Evolutionary conservation across 2,113 vertebrate species (phyloP).

Genomic region (Aegotheles bennettii): DNA sequence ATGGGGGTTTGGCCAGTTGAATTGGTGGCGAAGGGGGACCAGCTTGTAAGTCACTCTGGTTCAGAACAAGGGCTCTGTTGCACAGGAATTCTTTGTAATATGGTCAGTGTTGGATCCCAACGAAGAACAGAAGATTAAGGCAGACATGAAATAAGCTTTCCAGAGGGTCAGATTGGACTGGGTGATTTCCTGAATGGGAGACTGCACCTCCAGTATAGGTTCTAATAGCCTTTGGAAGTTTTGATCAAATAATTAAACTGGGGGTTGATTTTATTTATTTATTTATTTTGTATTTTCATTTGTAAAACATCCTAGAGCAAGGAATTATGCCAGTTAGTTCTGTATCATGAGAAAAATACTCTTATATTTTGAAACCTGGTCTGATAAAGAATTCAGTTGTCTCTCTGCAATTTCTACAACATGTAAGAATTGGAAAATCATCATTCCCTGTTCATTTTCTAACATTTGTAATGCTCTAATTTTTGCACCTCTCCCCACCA

Average conservation of each 20-base stretch:
- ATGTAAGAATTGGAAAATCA: not conserved
- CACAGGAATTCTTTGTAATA: not conserved
- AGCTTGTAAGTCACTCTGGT: not conserved
- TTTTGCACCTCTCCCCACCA: not conserved
- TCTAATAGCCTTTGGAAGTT: not conserved
- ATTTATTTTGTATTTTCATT: not conserved
- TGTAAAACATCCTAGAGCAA: not conserved
- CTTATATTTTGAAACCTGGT: not conserved
- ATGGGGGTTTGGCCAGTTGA: not conserved
- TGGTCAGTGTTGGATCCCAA: accelerated
- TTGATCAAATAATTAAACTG: not conserved
- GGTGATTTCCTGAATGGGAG: not conserved
- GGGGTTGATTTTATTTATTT: not conserved
- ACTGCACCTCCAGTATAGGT: not conserved
- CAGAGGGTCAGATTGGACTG: not conserved
- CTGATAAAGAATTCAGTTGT: not conserved
- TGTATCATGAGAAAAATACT: not conserved
- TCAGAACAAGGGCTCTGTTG: accelerated
- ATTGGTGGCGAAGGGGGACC: not conserved
- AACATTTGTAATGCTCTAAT: not conserved
- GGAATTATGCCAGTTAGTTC: not conserved
- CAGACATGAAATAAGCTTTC: not conserved
- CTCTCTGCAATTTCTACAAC: not conserved
- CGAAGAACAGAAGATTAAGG: not conserved
- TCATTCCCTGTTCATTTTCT: not conserved